Evolutionary conservation across 53 echinoderm and acorn worm genomes (phyloP), one percentile per base, ranked within the genome.

Genomic region (Holothuria scabra): DNA sequence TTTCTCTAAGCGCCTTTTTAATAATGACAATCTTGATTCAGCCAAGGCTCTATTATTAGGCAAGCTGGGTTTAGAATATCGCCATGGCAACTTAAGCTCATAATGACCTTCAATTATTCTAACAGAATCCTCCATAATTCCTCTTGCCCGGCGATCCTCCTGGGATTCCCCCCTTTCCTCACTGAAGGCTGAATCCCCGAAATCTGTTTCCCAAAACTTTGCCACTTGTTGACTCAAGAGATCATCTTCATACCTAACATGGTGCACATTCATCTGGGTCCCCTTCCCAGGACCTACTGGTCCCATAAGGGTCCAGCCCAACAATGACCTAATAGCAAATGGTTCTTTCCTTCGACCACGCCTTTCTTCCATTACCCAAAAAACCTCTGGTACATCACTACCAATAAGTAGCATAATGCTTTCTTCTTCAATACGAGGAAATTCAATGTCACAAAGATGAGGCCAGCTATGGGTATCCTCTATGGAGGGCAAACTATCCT

Each of bases 41-140:
- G 82, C 92, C 59, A 74, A 57, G 28, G 19, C 1, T 19, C 58
- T 78, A 59, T 88, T 91, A 80, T 91, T 64, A 37, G 64, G 58
- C 22, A 91, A 67, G 60, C 49, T 62, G 32, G 86, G 62, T 14
- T 58, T 67, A 34, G 62, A 46, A 24, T 72, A 46, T 3, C 79
- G 60, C 81, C 88, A 91, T 57, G 92, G 92, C 5, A 88, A 63
- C n/a, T 67, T 80, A n/a, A 87, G 56, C 65, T 84, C 78, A 58
- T 87, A 84, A 56, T 91, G 91, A 29, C 81, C 89, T 20, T 85
- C 86, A 26, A 83, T 84, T 35, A 80, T 29, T 52, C 46, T 33
- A 68, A 46, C 74, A 57, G 83, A 82, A 25, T 52, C 56, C 12
- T 79, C 66, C 59, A 92, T 92, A n/a, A 81, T 76, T 14, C 61